These are phyloP conservation scores for Nesogale talazaci DNA, from an alignment of 2,113 vertebrate species.

Conservation along the genomic window DNA sequence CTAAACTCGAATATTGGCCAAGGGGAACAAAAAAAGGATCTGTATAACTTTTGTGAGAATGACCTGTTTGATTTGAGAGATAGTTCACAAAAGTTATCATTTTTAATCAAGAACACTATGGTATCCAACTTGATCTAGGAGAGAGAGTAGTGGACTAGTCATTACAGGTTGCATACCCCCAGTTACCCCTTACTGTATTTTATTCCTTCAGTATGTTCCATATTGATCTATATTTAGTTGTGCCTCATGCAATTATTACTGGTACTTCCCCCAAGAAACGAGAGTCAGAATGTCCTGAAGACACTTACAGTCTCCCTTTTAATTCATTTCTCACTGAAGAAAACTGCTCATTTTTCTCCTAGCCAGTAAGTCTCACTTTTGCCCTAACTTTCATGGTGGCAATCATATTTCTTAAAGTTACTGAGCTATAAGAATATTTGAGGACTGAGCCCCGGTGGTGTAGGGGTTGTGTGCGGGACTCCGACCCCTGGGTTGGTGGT, in stretches of 20 bases:
- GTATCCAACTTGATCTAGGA: constrained; percentile 12
- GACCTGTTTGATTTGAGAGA: constrained; percentile 29
- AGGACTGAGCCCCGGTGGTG: too few species aligned
- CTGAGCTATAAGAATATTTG: constrained; percentile 24
- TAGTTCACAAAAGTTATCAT: constrained; percentile 7
- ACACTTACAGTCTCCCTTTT: constrained; percentile 19
- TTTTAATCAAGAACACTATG: neutral
- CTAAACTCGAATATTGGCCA: constrained; percentile 29
- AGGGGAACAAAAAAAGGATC: neutral
- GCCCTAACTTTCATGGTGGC: constrained; percentile 6
- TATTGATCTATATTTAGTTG: constrained; percentile 32
- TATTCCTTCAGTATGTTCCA: neutral
- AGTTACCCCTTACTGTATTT: neutral
- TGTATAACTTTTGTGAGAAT: constrained; percentile 28
- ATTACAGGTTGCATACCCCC: neutral
- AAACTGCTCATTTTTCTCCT: constrained; percentile 59
- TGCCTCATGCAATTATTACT: neutral
- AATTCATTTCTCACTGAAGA: neutral
- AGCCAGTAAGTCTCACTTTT: constrained; percentile 43
- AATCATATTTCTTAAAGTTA: constrained; percentile 16
- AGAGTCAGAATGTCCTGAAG: neutral
- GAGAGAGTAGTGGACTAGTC: neutral
- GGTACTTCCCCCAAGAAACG: constrained; percentile 8
- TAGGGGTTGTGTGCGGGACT: too few species aligned
- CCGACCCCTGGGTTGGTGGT: too few species aligned